Base-by-base conservation (phyloP, 2,113 vertebrate genomes). In the Ciconia stormi region DNA sequence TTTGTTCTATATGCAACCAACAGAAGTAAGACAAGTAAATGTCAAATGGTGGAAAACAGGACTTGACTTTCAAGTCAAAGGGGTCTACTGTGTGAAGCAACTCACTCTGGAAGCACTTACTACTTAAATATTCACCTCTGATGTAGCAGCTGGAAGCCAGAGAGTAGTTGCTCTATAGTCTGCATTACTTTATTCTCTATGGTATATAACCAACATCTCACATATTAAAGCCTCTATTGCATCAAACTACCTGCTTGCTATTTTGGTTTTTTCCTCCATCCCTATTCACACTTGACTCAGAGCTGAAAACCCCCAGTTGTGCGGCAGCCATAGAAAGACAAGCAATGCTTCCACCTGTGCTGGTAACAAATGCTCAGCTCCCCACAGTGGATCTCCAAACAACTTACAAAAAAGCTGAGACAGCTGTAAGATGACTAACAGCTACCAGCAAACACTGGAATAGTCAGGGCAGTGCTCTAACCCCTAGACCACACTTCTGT, bases 161-260 rank as follows among this genome's bases (percentile, higher is more conserved):
- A 59, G 59, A 36, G 7, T 36, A 26, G 50, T 55, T 73, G 11
- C 36, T n/a, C n/a, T 70, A 2, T 34, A 38, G 16, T 38, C 53
- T 58, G 34, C 66, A 29, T 42, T 74, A 46, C 25, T 95, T 92
- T 49, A 42, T 92, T 73, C 42, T 53, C 56, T 66, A 11, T 20
- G 42, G 14, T 84, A 18, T 63, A 65, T 38, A 61, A 53, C 34
- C 34, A n/a, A 32, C 47, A n/a, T 22, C 38, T 80, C 27, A 3
- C 38, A 49, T 53, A 91, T 80, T 93, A 95, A 96, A 96, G 22
- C 16, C 13, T 79, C 52, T 82, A 16, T n/a, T 80, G 67, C 71
- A 74, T 67, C 42, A 7, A 66, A 42, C 22, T 7, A 19, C 19
- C 29, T 4, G 4, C 19, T 63, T 53, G 15, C 47, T 47, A 3